Evolutionary conservation across 1,140 invertebrate genomes (phyloP).

Genomic region (Mesaphorura yosii): DNA sequence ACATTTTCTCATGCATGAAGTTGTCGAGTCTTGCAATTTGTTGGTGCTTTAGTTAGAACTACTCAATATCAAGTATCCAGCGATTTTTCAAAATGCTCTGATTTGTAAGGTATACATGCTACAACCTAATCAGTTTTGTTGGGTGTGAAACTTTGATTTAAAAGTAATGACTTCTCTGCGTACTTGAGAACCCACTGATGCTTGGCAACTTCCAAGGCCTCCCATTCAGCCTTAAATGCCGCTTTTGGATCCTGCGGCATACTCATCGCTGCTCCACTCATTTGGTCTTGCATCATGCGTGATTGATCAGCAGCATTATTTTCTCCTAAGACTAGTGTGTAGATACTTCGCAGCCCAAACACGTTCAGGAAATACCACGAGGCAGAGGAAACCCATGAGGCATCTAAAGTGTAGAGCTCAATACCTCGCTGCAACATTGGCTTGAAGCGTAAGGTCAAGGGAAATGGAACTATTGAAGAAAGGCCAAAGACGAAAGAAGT

Average conservation of each 20-base stretch:
- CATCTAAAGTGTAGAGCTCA: conserved; percentile 86
- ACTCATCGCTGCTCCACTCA: conserved; percentile 86
- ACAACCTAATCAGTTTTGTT: too few species aligned
- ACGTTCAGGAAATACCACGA: conserved; percentile 99
- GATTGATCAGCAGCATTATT: conserved; percentile 98
- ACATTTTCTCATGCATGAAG: too few species aligned
- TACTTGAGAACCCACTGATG: conserved; percentile 79
- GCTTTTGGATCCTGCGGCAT: conserved; percentile 96
- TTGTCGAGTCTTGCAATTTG: too few species aligned
- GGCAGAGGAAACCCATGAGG: conserved; percentile 98
- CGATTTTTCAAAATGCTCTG: too few species aligned
- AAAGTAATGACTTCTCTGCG: too few species aligned
- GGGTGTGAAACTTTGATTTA: too few species aligned
- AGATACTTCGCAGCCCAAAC: conserved; percentile 95
- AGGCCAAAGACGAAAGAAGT: conserved; percentile 84
- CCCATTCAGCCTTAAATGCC: conserved; percentile 99
- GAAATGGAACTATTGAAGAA: conserved; percentile 98
- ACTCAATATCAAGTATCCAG: too few species aligned
- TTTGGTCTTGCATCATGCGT: conserved; percentile 93
- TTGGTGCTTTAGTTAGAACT: too few species aligned
- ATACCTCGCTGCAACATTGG: conserved; percentile 98
- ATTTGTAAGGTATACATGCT: too few species aligned
- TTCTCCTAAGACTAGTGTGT: conserved; percentile 92
- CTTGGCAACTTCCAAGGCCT: conserved; percentile 90
- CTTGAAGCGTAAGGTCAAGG: conserved; percentile 92